Evolutionary conservation across 1,140 invertebrate genomes (phyloP).

Genomic region (Microplitis mediator): DNA sequence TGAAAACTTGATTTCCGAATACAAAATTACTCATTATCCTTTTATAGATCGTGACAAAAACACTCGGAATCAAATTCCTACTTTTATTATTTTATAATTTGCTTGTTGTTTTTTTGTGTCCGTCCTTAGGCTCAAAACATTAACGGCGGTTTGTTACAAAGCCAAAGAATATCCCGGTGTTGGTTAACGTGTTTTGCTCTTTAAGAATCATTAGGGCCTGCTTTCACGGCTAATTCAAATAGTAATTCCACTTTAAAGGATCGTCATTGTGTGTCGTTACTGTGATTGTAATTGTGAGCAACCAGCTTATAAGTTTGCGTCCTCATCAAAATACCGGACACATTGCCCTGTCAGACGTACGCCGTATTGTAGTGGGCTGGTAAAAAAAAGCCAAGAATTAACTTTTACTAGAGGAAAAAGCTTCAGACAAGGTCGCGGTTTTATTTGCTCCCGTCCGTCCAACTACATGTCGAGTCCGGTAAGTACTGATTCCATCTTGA

Average conservation of each 20-base stretch:
- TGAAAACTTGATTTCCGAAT: no score
- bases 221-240: slow-evolving; percentile 61
- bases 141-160: slow-evolving; percentile 35
- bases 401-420: slow-evolving; percentile 52
- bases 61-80: no score
- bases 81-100: no score
- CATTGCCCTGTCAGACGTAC: slow-evolving; percentile 29
- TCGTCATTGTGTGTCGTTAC: slow-evolving; percentile 4
- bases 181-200: slow-evolving; percentile 42
- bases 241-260: slow-evolving; percentile 49
- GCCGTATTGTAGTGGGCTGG: no score
- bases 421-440: slow-evolving; percentile 25
- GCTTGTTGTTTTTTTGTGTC: background rate
- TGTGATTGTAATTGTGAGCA: background rate
- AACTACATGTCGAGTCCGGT: no score
- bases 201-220: slow-evolving; percentile 58
- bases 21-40: no score
- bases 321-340: slow-evolving; percentile 61
- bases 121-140: background rate
- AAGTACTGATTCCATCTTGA: no score
- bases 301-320: slow-evolving; percentile 10
- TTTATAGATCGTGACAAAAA: no score
- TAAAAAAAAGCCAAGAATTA: slow-evolving; percentile 41
- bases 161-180: slow-evolving; percentile 35
- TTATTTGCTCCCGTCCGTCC: background rate